Evolutionary conservation across 2,113 vertebrate genomes (phyloP).

Genomic region (Thomomys bottae): DNA sequence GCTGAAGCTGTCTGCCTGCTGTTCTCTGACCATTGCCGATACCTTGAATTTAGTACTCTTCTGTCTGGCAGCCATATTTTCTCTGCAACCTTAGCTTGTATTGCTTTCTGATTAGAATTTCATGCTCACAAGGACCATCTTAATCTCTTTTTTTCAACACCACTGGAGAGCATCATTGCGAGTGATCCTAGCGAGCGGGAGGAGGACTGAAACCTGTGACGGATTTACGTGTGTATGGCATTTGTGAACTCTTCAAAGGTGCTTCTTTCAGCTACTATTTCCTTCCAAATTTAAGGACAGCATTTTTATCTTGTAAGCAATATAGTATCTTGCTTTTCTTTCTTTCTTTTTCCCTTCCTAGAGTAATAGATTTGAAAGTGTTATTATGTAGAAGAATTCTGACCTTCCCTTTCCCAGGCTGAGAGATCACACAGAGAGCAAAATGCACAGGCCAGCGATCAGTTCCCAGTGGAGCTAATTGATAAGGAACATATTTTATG

Average conservation of each 20-base stretch:
- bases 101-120: slow-evolving; percentile 42
- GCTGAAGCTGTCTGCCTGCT: background rate
- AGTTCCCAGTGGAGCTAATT: slow-evolving; percentile 71
- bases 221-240: slow-evolving; percentile 6
- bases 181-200: background rate
- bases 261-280: slow-evolving; percentile 22
- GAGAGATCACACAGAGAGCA: slow-evolving; percentile 70
- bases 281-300: background rate
- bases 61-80: background rate
- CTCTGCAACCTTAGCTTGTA: background rate
- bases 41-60: background rate
- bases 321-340: background rate
- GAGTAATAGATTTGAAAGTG: slow-evolving; percentile 67
- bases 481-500: slow-evolving; percentile 80
- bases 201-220: background rate
- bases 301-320: slow-evolving; percentile 34
- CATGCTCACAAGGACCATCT: slow-evolving; percentile 12
- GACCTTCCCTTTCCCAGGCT: slow-evolving; percentile 73
- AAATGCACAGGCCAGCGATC: slow-evolving; percentile 20
- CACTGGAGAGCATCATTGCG: background rate
- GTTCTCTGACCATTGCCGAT: background rate
- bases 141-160: slow-evolving; percentile 39
- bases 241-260: slow-evolving; percentile 42
- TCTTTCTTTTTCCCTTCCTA: background rate
- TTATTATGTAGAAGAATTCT: slow-evolving; percentile 75